Base-by-base conservation (phyloP, 2,113 vertebrate species). In the Gulo gulo region DNA sequence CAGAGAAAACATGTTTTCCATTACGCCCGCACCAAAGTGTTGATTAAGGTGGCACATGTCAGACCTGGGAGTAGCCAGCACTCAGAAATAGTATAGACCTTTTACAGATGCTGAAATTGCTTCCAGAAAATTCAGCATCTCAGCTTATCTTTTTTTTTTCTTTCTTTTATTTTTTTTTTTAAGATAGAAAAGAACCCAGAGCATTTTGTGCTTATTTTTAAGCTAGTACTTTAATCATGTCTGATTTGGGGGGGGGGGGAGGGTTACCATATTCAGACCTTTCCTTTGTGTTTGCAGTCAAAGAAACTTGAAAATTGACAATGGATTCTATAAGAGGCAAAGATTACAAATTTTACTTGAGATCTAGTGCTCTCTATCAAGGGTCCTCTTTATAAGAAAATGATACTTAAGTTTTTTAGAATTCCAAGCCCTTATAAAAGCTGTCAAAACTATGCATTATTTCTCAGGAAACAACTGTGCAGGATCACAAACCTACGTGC, bases 21-120 rank as follows among this genome's bases (percentile, higher is more conserved):
- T 97, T 97, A 97, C 23, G 4, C 59, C 13, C 11, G 10, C 94
- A 95, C 83, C 84, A 59, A 96, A 97, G 96, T 98, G 97, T 97
- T 98, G 97, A 98, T 97, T 97, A 98, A 97, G 92, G 97, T 97
- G 85, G 96, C 97, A 92, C 95, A 96, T 96, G 88, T 95, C 94
- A 97, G 97, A 94, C 94, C 92, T 96, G 90, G 97, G 92, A 97
- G 90, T 96, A 85, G 90, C 88, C 97, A 96, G 65, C 29, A 39
- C 59, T 90, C n/a, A 95, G 65, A 96, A 95, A 84, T 36, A 88
- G 83, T 61, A 42, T 39, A 96, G 94, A 96, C 83, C 74, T 92
- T 95, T 97, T 87, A 95, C 91, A 97, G 96, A 98, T 97, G 96
- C 90, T 95, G 88, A 96, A 96, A 96, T 94, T 92, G 94, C 97